Percentiles rank a stretch among this genome's conserved stretches.
These are phyloP conservation scores for Cyprinodon tularosa DNA, from an alignment of 2,113 vertebrate genomes.

Conservation along the genomic window DNA sequence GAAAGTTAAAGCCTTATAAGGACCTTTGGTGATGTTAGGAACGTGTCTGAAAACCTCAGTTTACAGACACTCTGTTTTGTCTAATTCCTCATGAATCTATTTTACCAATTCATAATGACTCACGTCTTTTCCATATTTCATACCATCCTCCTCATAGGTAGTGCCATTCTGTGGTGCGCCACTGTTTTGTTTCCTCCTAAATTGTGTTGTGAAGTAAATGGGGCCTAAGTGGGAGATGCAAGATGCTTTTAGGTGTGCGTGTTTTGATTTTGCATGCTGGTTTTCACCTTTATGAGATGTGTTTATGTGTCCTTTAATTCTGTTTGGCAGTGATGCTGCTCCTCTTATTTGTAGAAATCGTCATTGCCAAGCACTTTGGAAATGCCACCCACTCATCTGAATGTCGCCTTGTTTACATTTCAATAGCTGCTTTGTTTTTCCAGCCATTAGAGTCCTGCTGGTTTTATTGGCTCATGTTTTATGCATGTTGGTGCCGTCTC, in stretches of 20 bases:
- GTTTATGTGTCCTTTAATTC: conserved; percentile 12
- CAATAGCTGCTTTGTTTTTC: conserved; percentile 1
- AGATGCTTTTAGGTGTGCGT: conserved; percentile 30
- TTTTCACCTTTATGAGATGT: conserved; percentile 13
- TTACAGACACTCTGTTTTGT: conserved; percentile 15
- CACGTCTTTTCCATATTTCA: conserved; percentile 11
- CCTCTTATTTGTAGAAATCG: conserved; percentile 27
- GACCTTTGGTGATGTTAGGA: not conserved
- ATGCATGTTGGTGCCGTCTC: conserved; percentile 38
- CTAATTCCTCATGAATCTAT: conserved; percentile 9
- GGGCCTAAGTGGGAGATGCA: conserved; percentile 60
- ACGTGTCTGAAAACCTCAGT: not conserved
- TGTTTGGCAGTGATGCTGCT: conserved; percentile 62
- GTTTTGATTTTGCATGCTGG: conserved; percentile 50
- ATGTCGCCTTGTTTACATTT: conserved; percentile 47
- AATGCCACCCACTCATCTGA: conserved; percentile 41
- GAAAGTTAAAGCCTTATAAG: not conserved
- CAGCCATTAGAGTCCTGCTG: not conserved
- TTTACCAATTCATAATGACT: not conserved
- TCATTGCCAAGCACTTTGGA: conserved; percentile 56
- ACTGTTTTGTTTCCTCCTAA: conserved; percentile 9
- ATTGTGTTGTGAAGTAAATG: conserved; percentile 58
- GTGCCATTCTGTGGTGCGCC: conserved; percentile 24
- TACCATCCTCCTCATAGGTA: conserved; percentile 2
- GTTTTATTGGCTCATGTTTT: conserved; percentile 19